phyloP scores from a whole-genome alignment of 2,888 invertebrate species.

The Cylloceria caligata region DNA sequence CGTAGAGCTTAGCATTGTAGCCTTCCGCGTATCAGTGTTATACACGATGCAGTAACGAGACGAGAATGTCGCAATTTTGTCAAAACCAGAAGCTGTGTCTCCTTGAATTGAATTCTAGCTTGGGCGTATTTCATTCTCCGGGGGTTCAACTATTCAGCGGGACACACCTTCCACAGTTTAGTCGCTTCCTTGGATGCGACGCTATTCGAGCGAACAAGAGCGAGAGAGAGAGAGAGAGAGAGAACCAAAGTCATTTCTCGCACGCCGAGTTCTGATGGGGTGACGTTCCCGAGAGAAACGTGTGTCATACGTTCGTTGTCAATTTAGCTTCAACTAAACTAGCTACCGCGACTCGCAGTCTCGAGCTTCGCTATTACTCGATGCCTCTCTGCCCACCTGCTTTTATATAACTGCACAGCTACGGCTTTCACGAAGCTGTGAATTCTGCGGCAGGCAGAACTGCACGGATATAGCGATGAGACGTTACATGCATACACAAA shows the following conservation, averaged over 20 bases:
- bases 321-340: constrained; percentile 37
- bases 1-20: neutral
- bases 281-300: constrained; percentile 32
- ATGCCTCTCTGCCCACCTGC: constrained; percentile 29
- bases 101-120: constrained; percentile 37
- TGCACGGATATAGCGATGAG: neutral
- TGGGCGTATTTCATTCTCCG: constrained; percentile 13
- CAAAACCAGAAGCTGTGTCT: neutral
- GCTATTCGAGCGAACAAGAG: neutral
- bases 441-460: constrained; percentile 1
- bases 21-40: neutral
- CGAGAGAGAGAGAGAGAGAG: neutral
- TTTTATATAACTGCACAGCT: neutral
- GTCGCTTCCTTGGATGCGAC: neutral
- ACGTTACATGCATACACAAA: neutral
- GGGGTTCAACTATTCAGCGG: constrained; percentile 29
- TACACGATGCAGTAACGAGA: neutral
- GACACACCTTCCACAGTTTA: neutral
- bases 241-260: constrained; percentile 16
- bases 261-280: constrained; percentile 17
- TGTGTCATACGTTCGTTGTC: constrained; percentile 26
- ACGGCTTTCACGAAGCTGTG: neutral
- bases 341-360: constrained; percentile 13
- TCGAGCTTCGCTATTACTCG: constrained; percentile 18
- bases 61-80: constrained; percentile 26